Base-by-base conservation (phyloP, 1,140 invertebrate species). In the Ooceraea biroi region DNA sequence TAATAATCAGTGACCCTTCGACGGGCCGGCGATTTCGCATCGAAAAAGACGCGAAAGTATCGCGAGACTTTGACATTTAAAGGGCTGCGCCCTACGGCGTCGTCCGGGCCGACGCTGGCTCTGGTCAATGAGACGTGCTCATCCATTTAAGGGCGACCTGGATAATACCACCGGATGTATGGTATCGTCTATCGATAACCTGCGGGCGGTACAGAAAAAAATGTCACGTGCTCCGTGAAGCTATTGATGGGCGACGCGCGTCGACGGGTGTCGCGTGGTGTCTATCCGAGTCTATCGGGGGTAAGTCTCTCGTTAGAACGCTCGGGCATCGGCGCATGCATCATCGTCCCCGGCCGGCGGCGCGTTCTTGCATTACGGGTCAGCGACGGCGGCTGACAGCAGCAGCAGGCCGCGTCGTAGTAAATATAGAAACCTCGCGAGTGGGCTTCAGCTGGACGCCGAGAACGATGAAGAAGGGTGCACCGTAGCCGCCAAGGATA, bases 41-140 rank as follows among this genome's bases (percentile, higher is more conserved):
- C 48, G 36, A 58, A 60, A 80, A 60, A 71, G 41, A 36, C 50
- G 36, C 50, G 50, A 80, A 71, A 71, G 50, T 68, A 12, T 58
- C 25, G 41, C 50, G 50, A 80, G 65, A 57, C 76, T 80, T 80
- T 80, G 76, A 80, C 76, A 80, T 80, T 80, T 80, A 80, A 80
- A 69, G 65, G n/a, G 36, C 36, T 55, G 63, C 25, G 36, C 22
- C n/a, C 76, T 69, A 55, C 65, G 19, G 36, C 48, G 5, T 52
- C 50, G 50, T 52, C 0, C n/a, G 19, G 52, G 52, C 36, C 36
- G 5, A 52, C 74, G 10, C 19, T 14, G 30, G 2, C 12, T 41
- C 10, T 22, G 63, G 36, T 78, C 76, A 55, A 27, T 69, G 63
- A 69, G 65, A 80, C 50, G 76, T 69, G 46, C 14, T 44, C 63